Conservation (phyloP, 37 sponge, comb jelly and placozoan species). For the Oopsacas minuta region DNA sequence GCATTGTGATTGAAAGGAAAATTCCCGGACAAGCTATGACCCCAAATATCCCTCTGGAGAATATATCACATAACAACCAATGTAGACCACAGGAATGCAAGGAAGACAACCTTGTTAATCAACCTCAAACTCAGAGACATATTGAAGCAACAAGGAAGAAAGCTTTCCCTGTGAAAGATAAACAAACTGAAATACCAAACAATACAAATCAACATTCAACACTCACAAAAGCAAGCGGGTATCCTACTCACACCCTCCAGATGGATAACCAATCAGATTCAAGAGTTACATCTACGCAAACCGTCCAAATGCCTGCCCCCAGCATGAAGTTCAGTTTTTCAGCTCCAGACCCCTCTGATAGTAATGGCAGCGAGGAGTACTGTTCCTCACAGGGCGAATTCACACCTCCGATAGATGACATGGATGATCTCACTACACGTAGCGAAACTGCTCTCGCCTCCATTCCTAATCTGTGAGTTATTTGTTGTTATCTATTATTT, state of each 20-base stretch:
- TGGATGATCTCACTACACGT: background rate
- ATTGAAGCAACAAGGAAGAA: background rate
- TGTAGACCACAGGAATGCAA: background rate
- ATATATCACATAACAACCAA: background rate
- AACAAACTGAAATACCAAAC: background rate
- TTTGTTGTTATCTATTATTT: too few species aligned
- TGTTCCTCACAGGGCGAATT: background rate
- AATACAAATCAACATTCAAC: background rate
- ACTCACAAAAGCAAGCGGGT: background rate
- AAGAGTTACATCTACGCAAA: background rate
- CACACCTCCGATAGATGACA: background rate
- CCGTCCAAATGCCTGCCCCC: background rate
- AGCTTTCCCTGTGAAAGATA: background rate
- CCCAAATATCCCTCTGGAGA: background rate
- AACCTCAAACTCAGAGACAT: background rate
- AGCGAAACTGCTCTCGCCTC: background rate
- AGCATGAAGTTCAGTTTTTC: background rate
- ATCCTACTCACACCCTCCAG: background rate
- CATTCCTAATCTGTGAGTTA: background rate
- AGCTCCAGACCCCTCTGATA: background rate
- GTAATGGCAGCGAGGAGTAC: background rate
- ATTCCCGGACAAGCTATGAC: slow-evolving; percentile 8
- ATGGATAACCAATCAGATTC: too few species aligned
- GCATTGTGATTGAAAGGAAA: background rate
- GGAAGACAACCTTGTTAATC: background rate